phyloP scores from a whole-genome alignment of 1,140 invertebrate species.

The Phenacoccus solenopsis region DNA sequence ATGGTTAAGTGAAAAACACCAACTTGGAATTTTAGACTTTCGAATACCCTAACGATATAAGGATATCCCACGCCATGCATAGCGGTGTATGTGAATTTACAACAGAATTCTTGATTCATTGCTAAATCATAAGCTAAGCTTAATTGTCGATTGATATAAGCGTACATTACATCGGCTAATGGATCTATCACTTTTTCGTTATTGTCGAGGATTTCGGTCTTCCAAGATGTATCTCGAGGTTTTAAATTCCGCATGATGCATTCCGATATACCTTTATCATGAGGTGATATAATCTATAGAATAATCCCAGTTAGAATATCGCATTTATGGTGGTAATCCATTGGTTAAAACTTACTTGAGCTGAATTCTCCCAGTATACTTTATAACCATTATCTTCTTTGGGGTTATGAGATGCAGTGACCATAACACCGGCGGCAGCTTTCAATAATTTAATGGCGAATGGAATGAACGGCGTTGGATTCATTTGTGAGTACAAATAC shows the following conservation, averaged over 20 bases:
- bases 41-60: constrained; percentile 64
- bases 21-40: constrained; percentile 55
- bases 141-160: constrained; percentile 52
- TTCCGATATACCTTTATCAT: constrained; percentile 77
- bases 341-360: constrained; percentile 44
- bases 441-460: constrained; percentile 58
- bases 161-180: constrained; percentile 42
- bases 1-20: background rate
- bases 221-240: constrained; percentile 55
- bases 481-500: constrained; percentile 65
- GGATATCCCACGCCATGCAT: constrained; percentile 94
- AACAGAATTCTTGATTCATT: constrained; percentile 44
- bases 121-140: constrained; percentile 39
- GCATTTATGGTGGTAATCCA: background rate
- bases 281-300: constrained; percentile 74
- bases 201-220: constrained; percentile 31
- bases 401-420: constrained; percentile 98
- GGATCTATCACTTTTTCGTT: constrained; percentile 37
- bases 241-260: constrained; percentile 64
- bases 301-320: constrained; percentile 7
- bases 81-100: constrained; percentile 81
- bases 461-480: constrained; percentile 88
- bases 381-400: constrained; percentile 99
- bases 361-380: constrained; percentile 89
- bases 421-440: constrained; percentile 76